phyloP scores from a whole-genome alignment of 2,888 invertebrate genomes.

The Plagodis pulveraria region DNA sequence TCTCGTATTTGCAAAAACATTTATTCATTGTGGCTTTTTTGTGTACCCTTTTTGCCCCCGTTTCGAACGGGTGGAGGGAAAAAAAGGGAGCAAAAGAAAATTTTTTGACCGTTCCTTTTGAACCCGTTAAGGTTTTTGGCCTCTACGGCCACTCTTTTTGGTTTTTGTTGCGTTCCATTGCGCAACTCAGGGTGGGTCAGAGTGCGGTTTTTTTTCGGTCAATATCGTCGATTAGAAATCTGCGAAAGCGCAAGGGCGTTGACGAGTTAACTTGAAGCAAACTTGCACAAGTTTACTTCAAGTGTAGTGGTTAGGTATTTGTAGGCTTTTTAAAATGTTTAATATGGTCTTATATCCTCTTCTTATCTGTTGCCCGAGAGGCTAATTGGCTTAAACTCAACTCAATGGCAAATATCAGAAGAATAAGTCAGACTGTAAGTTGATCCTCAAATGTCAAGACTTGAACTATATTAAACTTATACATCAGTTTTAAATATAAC shows the following conservation, averaged over 20 bases:
- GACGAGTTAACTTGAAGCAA: conserved; percentile 10
- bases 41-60: conserved; percentile 70
- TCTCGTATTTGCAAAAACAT: conserved; percentile 77
- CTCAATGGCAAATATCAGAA: no score
- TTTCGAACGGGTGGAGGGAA: conserved; percentile 61
- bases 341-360: no score
- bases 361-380: no score
- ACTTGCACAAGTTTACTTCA: conserved; percentile 1
- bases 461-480: no score
- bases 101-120: conserved; percentile 46
- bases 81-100: conserved; percentile 48
- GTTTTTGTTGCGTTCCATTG: conserved; percentile 57
- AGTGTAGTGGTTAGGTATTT: no score
- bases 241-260: conserved; percentile 19
- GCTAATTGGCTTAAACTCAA: no score
- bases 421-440: no score
- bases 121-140: conserved; percentile 79
- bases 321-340: no score
- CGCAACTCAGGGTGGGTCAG: conserved; percentile 54
- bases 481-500: no score
- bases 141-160: conserved; percentile 55
- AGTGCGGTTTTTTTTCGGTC: conserved; percentile 34
- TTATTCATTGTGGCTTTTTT: conserved; percentile 73
- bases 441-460: no score
- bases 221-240: conserved; percentile 17